Conservation (phyloP, 1,140 invertebrate species). For the Diorhabda sublineata region DNA sequence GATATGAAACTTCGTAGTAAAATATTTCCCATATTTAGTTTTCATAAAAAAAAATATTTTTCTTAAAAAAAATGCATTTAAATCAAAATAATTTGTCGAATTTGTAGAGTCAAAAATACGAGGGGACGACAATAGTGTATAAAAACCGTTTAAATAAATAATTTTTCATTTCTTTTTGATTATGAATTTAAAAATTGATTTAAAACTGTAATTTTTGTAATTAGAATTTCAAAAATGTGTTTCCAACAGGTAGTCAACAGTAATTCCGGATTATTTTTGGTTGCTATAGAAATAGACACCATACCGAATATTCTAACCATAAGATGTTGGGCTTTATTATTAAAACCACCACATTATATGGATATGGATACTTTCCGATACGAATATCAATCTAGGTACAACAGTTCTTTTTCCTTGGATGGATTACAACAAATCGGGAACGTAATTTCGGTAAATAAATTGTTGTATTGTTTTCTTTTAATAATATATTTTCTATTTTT, state of each 20-base stretch:
- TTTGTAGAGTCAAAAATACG: no score
- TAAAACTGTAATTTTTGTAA: no score
- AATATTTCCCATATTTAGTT: no score
- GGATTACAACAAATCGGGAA: conserved; percentile 36
- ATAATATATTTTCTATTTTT: neutral
- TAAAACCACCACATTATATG: conserved; percentile 38
- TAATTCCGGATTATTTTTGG: conserved; percentile 36
- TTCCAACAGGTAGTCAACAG: conserved; percentile 28
- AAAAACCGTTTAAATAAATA: no score
- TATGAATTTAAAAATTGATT: no score
- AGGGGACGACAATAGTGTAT: no score
- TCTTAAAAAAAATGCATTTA: no score
- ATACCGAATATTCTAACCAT: conserved; percentile 32
- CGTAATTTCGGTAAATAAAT: conserved; percentile 35
- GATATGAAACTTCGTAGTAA: no score
- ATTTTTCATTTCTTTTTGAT: no score
- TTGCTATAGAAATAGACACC: conserved; percentile 30
- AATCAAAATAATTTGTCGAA: no score
- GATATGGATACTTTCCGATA: conserved; percentile 33
- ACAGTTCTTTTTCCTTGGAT: conserved; percentile 35
- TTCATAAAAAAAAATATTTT: no score
- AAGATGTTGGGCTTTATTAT: conserved; percentile 39
- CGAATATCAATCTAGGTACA: conserved; percentile 36
- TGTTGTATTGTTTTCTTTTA: neutral
- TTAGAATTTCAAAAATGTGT: no score